Conservation (phyloP, 2,797 vertebrate species). For the Rhadinocentrus ornatus region DNA sequence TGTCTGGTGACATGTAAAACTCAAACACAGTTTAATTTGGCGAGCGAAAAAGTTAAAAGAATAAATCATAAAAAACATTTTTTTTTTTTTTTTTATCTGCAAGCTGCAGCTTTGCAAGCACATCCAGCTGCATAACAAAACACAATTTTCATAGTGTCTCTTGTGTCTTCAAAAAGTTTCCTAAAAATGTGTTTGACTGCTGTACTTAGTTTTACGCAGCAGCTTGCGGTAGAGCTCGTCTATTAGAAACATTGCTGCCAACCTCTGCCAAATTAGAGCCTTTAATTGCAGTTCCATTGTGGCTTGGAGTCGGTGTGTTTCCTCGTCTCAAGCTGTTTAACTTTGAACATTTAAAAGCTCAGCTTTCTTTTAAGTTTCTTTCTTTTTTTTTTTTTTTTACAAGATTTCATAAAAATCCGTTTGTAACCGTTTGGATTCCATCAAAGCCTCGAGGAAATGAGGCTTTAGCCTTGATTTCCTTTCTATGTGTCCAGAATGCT, state of each 20-base stretch:
- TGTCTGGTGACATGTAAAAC: too few species aligned
- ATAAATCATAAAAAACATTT: too few species aligned
- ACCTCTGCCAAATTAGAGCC: constrained; percentile 76
- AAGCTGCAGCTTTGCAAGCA: neutral
- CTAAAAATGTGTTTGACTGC: constrained; percentile 7
- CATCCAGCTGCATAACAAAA: constrained; percentile 1
- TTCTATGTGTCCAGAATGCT: constrained; percentile 17
- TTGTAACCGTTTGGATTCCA: constrained; percentile 57
- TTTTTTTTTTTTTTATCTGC: neutral
- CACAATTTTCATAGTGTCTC: constrained; percentile 10
- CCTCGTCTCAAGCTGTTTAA: constrained; percentile 44
- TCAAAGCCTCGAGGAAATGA: constrained; percentile 68
- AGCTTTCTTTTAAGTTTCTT: constrained; percentile 51
- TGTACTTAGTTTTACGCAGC: constrained; percentile 45
- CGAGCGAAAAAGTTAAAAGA: too few species aligned
- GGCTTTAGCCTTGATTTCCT: constrained; percentile 57
- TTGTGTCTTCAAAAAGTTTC: constrained; percentile 26
- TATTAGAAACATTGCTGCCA: constrained; percentile 66
- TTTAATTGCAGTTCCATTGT: constrained; percentile 66
- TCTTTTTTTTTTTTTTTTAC: constrained; percentile 51
- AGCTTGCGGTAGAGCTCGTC: constrained; percentile 39
- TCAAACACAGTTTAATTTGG: too few species aligned
- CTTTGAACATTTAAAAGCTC: constrained; percentile 68
- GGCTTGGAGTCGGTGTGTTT: constrained; percentile 55
- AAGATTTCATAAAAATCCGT: constrained; percentile 60